A percentile compares a stretch with the other conserved stretches of the same genome.
Conservation (phyloP, 2,888 invertebrate species). For the Drosophila ustulata region DNA sequence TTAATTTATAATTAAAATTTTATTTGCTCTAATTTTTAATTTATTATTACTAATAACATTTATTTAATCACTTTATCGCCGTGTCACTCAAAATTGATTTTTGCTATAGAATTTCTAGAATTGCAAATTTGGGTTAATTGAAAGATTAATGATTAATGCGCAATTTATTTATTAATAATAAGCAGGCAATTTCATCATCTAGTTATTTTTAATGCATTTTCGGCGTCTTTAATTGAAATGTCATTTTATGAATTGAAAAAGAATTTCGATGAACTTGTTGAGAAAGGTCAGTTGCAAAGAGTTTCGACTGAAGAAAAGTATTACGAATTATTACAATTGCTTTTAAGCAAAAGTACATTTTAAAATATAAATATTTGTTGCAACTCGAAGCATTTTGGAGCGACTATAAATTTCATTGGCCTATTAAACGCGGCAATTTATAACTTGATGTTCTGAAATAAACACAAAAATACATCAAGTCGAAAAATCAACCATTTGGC, state of each 20-base stretch:
- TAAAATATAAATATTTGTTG: not conserved
- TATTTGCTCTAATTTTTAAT: no score
- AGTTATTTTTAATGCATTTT: not conserved
- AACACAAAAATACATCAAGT: slow-evolving; percentile 25
- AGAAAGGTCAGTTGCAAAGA: not conserved
- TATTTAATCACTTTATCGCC: no score
- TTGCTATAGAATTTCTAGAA: not conserved
- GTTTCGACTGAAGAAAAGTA: not conserved
- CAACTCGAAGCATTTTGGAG: not conserved
- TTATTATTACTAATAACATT: no score
- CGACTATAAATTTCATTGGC: slow-evolving; percentile 19
- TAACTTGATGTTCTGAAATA: slow-evolving; percentile 15
- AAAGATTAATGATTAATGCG: slow-evolving; percentile 6
- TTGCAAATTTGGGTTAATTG: not conserved
- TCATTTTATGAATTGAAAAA: no score
- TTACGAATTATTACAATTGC: not conserved
- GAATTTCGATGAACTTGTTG: no score
- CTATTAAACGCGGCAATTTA: slow-evolving; percentile 29
- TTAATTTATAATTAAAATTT: no score
- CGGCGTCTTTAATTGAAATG: no score
- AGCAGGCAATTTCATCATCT: not conserved
- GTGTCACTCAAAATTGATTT: no score
- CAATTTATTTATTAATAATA: not conserved
- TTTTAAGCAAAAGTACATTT: not conserved
- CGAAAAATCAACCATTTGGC: not conserved